Evolutionary conservation across 2,888 invertebrate genomes (phyloP).

Genomic region (Brenthis hecate): DNA sequence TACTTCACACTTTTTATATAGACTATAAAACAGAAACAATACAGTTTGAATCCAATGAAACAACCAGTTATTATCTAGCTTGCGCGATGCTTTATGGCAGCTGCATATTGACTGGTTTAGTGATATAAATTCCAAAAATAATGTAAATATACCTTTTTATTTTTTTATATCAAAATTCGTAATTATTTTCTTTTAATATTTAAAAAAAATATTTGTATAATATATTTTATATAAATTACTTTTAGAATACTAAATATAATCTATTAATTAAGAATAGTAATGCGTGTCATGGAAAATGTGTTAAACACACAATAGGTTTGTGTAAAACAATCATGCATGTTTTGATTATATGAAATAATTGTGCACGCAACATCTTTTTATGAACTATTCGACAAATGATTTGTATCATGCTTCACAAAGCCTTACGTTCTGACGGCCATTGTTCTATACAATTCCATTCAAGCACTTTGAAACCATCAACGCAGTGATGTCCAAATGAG

Average conservation of each 20-base stretch:
- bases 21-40: too few species aligned
- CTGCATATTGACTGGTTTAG: slow-evolving; percentile 16
- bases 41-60: too few species aligned
- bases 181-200: slow-evolving; percentile 6
- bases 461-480: slow-evolving; percentile 15
- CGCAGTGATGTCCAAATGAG: slow-evolving; percentile 26
- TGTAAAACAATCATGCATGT: not conserved
- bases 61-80: too few species aligned
- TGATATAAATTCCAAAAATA: slow-evolving; percentile 23
- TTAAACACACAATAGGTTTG: not conserved
- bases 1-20: too few species aligned
- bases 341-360: not conserved
- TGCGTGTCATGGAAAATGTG: too few species aligned
- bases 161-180: slow-evolving; percentile 7
- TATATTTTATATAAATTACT: slow-evolving; percentile 8
- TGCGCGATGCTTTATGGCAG: too few species aligned
- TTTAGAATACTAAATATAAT: not conserved
- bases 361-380: not conserved
- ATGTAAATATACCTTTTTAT: slow-evolving; percentile 17
- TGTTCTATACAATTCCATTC: slow-evolving; percentile 11
- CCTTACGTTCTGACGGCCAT: slow-evolving; percentile 21
- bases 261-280: not conserved
- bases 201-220: not conserved
- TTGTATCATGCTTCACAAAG: slow-evolving; percentile 16
- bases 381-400: slow-evolving; percentile 10